Base-by-base conservation (phyloP, 2,113 vertebrate genomes). In the Pelvicachromis taeniatus region DNA sequence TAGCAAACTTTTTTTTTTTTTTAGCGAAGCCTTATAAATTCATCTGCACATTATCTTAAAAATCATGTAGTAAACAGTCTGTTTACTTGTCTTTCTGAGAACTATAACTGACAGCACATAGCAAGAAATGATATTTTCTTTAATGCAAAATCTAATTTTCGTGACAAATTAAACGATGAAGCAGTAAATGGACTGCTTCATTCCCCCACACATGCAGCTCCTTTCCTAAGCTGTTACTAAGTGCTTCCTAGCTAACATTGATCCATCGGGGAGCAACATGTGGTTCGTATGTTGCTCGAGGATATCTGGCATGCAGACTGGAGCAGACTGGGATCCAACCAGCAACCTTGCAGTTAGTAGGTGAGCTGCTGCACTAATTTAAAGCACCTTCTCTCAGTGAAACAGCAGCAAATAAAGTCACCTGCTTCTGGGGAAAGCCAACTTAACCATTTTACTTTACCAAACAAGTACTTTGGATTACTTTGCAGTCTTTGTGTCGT, bases 51-150 rank as follows among this genome's bases (percentile, higher is more conserved):
- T 59, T 59, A 8, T 19, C 33, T 19, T 59, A 17, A 19, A 33
- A 33, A 23, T 11, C n/a, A 21, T 68, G 17, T 52, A 19, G 17
- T 19, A 19, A 52, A 52, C 4, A 17, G 7, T 19, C 3, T 0
- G 0, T 42, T 68, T 42, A 38, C 63, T 35, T 61, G 5, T 35
- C 31, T 35, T 35, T n/a, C 31, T 35, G 35, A 61, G 31, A 61
- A 61, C 6, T 35, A n/a, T 0, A 61, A 17, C 58, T n/a, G 58
- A 35, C 31, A 35, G 17, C 17, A 12, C 35, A n/a, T 2, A 35
- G 31, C 16, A 35, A 61, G 31, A 61, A 61, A 7, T 35, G n/a
- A 9, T 19, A 33, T 35, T 33, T 61, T 61, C 58, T 61, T 61
- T 35, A 35, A 35, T 61, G 17, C 0, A 61, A 35, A 61, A 35